Evolutionary conservation across 2,888 invertebrate genomes (phyloP), one percentile per base, ranked within the genome.

Genomic region (Hoplodrina blanda): DNA sequence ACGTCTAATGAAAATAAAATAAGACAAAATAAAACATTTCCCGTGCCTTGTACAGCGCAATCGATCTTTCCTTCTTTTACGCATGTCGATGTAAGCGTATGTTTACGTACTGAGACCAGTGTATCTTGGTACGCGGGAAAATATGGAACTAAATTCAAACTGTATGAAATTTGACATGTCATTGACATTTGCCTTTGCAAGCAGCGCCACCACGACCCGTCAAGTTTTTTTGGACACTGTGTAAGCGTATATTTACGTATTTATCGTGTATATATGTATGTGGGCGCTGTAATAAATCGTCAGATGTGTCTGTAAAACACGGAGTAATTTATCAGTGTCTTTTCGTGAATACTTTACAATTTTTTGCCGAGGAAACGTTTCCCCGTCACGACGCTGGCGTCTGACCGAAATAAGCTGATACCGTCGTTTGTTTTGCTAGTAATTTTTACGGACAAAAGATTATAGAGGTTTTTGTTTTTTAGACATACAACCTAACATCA

Each of bases 281-380:
- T 85, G 82, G 85, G 85, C 61, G 77, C 70, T 74, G 87, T 86
- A 84, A 89, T 89, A 89, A 89, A 89, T 89, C 87, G 83, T 78
- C 78, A 74, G 84, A 81, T 84, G 82, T 85, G 87, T 85, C 88
- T 88, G 86, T 89, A 88, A 89, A 89, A 88, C 89, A 88, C 78
- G 85, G 80, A 78, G 88, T 89, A 87, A 89, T 89, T 89, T 89
- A 86, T 89, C 89, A 88, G 85, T 85, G 86, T 89, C 88, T 81
- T 82, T 79, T 77, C 78, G 69, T 81, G 88, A 88, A 88, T 87
- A 87, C 86, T 87, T 87, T 85, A 85, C 83, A 88, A 85, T 86
- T 89, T 89, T 89, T 89, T 88, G 81, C 80, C 65, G 73, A 80
- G 79, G 80, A 65, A 75, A 61, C 66, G 75, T 53, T 72, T 79